These are phyloP conservation scores for Cryptus armator DNA, from an alignment of 2,888 invertebrate genomes.

Conservation along the genomic window DNA sequence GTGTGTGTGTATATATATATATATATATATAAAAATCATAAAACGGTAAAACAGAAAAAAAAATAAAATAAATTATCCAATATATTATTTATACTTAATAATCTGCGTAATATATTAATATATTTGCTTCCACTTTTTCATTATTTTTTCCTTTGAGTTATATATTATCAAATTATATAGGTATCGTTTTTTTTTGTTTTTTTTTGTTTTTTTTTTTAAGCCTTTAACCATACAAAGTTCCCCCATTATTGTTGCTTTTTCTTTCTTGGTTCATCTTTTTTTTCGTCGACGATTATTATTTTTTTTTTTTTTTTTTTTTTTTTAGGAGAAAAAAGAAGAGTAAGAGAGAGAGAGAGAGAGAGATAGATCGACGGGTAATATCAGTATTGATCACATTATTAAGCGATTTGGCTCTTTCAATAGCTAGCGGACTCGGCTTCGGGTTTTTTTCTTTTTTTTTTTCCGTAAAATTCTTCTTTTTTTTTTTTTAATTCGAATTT, in stretches of 20 bases:
- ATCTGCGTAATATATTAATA: constrained; percentile 84
- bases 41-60: constrained; percentile 84
- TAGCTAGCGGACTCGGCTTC: constrained; percentile 75
- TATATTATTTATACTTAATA: constrained; percentile 82
- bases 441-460: constrained; percentile 33
- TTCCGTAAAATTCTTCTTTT: constrained; percentile 12
- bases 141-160: constrained; percentile 57
- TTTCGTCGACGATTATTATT: constrained; percentile 22
- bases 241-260: constrained; percentile 69
- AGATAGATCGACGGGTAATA: constrained; percentile 78
- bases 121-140: constrained; percentile 71
- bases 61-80: constrained; percentile 84
- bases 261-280: constrained; percentile 30
- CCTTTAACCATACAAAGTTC: constrained; percentile 82
- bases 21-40: constrained; percentile 83
- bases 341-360: constrained; percentile 32
- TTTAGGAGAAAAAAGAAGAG: constrained; percentile 56
- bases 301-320: not conserved
- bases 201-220: constrained; percentile 56
- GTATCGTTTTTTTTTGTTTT: constrained; percentile 73
- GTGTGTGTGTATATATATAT: constrained; percentile 63
- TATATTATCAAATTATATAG: constrained; percentile 74
- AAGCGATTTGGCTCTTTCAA: constrained; percentile 83
- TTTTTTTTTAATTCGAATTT: constrained; percentile 27
- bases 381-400: constrained; percentile 81